Evolutionary conservation across 2,888 invertebrate species (phyloP), one percentile per base, ranked within the genome.

Genomic region (Agonopterix subpropinquella): DNA sequence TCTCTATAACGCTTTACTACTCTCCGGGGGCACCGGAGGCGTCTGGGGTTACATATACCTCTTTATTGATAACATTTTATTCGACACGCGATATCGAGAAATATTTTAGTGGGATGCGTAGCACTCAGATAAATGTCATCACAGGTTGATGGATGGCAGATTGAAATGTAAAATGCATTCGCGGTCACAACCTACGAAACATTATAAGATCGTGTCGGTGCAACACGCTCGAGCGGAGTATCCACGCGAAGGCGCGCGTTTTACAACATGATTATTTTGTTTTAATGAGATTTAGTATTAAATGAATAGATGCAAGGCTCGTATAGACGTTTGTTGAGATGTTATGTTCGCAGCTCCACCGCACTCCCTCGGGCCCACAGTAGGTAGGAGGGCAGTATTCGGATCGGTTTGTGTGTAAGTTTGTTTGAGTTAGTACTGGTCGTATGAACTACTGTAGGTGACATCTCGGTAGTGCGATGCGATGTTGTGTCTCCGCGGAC

Each of bases 401-500:
- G 50, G 28, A 28, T 71, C 64, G 67, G 70, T 76, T 76, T 70
- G 70, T 73, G 39, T 39, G 42, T 42, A 42, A 8, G 13, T 11
- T 42, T 42, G 42, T n/a, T 42, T 42, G 39, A 10, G 71, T 58
- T 61, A 61, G 62, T 65, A 11, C 10, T 39, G 75, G 80, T 71
- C 72, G 80, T 79, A 78, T 75, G 77, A 67, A 75, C 80, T 81
- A 81, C 80, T 63, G 75, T 82, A 81, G 82, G 75, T 67, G 72
- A 77, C 76, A 71, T 68, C 77, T 83, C 78, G 83, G 80, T 84
- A 85, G 81, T 77, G 78, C 82, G 86, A 81, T 77, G 78, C 82
- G 86, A 81, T 76, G 83, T 82, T 78, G 81, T 83, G 80, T 80
- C 80, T 82, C 85, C 87, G 84, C 80, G 84, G 85, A 70, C 77